Base-by-base conservation (phyloP, 2,797 vertebrate species). In the Cyclopterus lumpus region DNA sequence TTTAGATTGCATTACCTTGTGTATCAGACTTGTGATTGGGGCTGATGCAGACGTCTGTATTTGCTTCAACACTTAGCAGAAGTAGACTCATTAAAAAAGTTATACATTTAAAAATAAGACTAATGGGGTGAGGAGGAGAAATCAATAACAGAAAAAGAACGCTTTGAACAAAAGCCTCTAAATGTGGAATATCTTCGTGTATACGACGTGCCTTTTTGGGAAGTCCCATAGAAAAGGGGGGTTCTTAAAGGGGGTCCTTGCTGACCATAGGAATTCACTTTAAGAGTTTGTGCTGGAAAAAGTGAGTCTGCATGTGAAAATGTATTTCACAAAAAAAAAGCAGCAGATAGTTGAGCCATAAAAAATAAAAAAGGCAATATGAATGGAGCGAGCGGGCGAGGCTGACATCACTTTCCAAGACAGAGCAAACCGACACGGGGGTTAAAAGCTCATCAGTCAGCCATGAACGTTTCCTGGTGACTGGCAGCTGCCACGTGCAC, bases 391-490 rank as follows among this genome's bases (percentile, higher is more conserved):
- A 73, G 20, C 32, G 26, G 49, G 48, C n/a, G 30, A 22, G 60
- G 53, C 70, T 30, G 71, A 73, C 74, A 79, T 38, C 67, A 80
- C 87, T 84, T 82, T 88, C 81, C 54, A 86, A 87, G 82, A 86
- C 80, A 80, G 75, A 53, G 69, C 76, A 80, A 77, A 89, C 72
- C 75, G 63, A 81, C 67, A 32, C n/a, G 0, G 49, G 62, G 74
- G 76, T 57, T 59, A 58, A 83, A 77, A 87, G 69, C 74, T 83
- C 80, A 79, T 84, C 84, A 87, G 85, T 89, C 92, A 87, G 86
- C 90, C 84, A 84, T 18, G 16, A 71, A 28, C 24, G 40, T 70
- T 81, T 88, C 81, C 72, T 75, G 79, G 77, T 91, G 88, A 92
- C 80, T 90, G 88, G 75, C 88, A 87, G 67, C 75, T 12, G 40